These are phyloP conservation scores for Ammodytes marinus DNA, from an alignment of 2,113 vertebrate genomes.

Conservation along the genomic window DNA sequence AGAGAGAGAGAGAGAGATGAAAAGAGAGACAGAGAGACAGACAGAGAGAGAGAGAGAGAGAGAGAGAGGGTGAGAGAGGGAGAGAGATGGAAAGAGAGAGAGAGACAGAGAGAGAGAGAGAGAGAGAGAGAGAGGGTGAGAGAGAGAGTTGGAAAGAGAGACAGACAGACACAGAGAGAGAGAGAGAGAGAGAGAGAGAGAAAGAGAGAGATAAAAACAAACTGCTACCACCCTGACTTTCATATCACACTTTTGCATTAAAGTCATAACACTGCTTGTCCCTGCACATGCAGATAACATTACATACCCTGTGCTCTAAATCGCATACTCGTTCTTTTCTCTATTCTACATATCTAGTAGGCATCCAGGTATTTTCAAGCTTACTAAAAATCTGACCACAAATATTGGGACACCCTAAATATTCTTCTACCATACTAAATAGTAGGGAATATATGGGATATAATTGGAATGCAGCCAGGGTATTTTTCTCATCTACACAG, in stretches of 20 bases:
- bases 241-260: constrained; percentile 29
- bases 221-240: constrained; percentile 29
- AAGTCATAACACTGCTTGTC: constrained; percentile 3
- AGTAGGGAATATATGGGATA: too few species aligned
- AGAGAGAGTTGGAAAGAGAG: too few species aligned
- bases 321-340: too few species aligned
- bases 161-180: neutral
- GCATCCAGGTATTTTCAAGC: too few species aligned
- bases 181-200: neutral
- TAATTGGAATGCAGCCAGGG: neutral
- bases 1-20: too few species aligned
- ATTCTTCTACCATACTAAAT: too few species aligned
- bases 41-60: constrained; percentile 11
- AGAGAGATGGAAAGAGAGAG: too few species aligned
- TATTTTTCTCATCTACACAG: neutral
- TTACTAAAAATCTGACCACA: too few species aligned
- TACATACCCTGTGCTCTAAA: too few species aligned
- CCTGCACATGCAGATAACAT: constrained; percentile 7
- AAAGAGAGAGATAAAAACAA: neutral
- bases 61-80: too few species aligned
- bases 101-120: constrained; percentile 18
- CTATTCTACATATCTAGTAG: too few species aligned
- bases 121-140: neutral
- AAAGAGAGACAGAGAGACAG: neutral
- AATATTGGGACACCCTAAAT: too few species aligned